Evolutionary conservation across 2,113 vertebrate genomes (phyloP), one percentile per base, ranked within the genome.

Genomic region (Brachypteracias leptosomus): DNA sequence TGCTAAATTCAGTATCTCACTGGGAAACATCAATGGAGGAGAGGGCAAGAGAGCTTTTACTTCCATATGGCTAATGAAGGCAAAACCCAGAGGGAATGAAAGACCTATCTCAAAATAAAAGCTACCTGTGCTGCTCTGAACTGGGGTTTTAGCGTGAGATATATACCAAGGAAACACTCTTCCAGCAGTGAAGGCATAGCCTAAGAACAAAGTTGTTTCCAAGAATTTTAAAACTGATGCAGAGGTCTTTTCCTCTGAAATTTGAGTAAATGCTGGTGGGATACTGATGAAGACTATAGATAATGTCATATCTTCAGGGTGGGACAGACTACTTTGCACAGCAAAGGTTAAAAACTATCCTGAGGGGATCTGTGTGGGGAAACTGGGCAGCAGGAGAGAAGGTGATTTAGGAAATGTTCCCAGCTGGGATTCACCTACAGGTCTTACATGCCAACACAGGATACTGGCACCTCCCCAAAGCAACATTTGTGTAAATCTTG

Each of bases 1-100:
- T 93, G 77, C 81, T 96, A 95, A 95, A 93, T 80, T 89, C 87
- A 47, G 36, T 67, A 59, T 94, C 78, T 94, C 77, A 44, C 74
- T 90, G 71, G 72, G 74, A 94, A 95, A 78, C 25, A 51, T 92
- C 92, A 92, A 6, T 20, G 44, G 17, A 89, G 40, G 62, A 36
- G 24, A 90, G 5, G 40, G 49, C 31, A 85, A 87, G 54, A 86
- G 42, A 95, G 44, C 1, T 77, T 91, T 91, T 88, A 25, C 68
- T 44, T 36, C 55, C 59, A 24, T 35, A n/a, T 38, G 35, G 73
- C 8, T 65, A 71, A 52, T 42, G 35, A 88, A 63, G 11, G 66
- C 78, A 62, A 93, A 79, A 65, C 57, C n/a, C 51, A 63, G 61
- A 42, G 91, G 36, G 33, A 68, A 3, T 55, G 17, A 71, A 85